Conservation (phyloP, 2,888 invertebrate species). For the Pogonocherus hispidulus region DNA sequence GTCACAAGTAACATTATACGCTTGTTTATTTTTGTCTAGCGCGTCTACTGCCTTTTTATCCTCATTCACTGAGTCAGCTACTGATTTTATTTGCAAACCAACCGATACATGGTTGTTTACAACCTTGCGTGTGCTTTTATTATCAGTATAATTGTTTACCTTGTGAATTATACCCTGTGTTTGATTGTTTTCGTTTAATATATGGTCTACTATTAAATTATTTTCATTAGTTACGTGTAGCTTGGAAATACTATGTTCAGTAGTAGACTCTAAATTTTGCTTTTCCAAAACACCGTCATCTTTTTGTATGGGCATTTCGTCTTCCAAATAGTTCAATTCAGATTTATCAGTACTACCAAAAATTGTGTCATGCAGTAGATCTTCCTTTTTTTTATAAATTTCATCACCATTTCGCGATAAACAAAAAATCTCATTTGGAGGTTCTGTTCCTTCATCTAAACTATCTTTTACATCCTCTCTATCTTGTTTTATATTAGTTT, state of each 20-base stretch:
- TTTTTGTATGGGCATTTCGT: neutral
- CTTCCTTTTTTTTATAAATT: neutral
- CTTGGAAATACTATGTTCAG: neutral
- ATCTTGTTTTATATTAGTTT: neutral
- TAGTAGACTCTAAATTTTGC: neutral
- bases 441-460: neutral
- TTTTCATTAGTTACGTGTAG: neutral
- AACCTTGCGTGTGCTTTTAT: slow-evolving; percentile 17
- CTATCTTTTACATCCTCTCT: neutral
- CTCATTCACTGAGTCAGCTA: slow-evolving; percentile 61
- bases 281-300: neutral
- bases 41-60: slow-evolving; percentile 63
- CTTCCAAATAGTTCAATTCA: neutral
- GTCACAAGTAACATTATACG: slow-evolving; percentile 53
- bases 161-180: slow-evolving; percentile 19
- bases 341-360: no score
- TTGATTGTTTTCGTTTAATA: slow-evolving; percentile 18
- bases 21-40: slow-evolving; percentile 63
- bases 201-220: neutral
- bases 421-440: neutral
- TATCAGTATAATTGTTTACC: slow-evolving; percentile 26
- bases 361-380: no score
- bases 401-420: neutral
- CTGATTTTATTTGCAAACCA: neutral
- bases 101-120: neutral